A percentile compares a stretch with the other conserved stretches of the same genome.
phyloP scores from a whole-genome alignment of 35 echinoderm and acorn worm species.

The Ophioderma brevispina region DNA sequence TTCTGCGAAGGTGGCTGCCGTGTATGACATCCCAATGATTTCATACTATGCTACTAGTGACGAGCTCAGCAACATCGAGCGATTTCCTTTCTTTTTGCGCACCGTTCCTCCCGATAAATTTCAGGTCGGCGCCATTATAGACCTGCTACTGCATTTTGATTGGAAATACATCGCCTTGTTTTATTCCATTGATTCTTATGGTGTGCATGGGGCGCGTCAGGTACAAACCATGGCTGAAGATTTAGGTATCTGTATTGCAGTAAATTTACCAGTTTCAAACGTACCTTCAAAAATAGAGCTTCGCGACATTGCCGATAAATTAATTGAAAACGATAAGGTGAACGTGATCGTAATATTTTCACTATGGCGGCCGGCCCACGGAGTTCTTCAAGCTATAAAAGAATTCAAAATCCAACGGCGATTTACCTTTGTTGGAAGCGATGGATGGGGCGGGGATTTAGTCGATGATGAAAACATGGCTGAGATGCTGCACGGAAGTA shows the following conservation, averaged over 20 bases:
- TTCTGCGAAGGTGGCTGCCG: not conserved
- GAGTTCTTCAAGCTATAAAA: not conserved
- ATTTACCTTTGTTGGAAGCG: not conserved
- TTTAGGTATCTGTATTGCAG: conserved; percentile 40
- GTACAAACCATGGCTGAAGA: conserved; percentile 12
- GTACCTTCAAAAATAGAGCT: not conserved
- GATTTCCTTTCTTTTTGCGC: conserved; percentile 52
- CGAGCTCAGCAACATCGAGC: conserved; percentile 25
- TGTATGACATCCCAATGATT: conserved; percentile 21
- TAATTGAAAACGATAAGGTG: not conserved
- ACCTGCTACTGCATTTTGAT: conserved; percentile 34
- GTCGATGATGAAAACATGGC: not conserved
- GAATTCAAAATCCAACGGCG: not conserved
- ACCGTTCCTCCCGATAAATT: conserved; percentile 35
- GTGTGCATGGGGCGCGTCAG: conserved; percentile 22
- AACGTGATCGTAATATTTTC: not conserved
- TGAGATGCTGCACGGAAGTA: not conserved
- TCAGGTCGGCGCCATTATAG: conserved; percentile 40
- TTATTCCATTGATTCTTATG: conserved; percentile 31
- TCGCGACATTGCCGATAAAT: not conserved
- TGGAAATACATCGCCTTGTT: conserved; percentile 42
- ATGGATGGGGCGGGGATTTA: conserved; percentile 6
- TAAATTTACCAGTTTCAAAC: not conserved
- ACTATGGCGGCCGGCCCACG: not conserved
- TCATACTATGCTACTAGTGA: conserved; percentile 33